Base-by-base conservation (phyloP, 2,113 vertebrate species). In the Sinocyclocheilus maitianheensis region DNA sequence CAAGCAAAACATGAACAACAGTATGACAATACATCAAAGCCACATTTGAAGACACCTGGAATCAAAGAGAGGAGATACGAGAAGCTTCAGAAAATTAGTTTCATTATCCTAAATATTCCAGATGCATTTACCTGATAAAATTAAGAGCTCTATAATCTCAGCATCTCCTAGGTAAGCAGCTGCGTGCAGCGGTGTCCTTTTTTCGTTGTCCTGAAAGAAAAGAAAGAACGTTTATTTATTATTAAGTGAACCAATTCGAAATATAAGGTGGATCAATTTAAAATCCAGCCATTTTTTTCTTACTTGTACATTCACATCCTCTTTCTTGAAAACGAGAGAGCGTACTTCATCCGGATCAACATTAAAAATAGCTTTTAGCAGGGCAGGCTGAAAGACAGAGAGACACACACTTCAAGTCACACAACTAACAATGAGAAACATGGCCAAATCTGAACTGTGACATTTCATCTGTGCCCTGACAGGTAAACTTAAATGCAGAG, bases 231-330 rank as follows among this genome's bases (percentile, higher is more conserved):
- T 77, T 2, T 72, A n/a, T 30, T 12, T 78, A 43, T 5, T 22
- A 40, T 12, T 20, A 74, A n/a, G 8, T 16, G 22, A 76, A 12
- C 24, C 43, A 40, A n/a, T 74, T 37, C 0, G 2, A 30, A 37
- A 37, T 37, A 71, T 2, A 3, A 34, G 18, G 30, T 58, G 77
- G 60, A 26, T 81, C 37, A 7, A 79, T 40, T 40, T n/a, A n/a
- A 62, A 60, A 4, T 43, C 9, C 22, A 4, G 22, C 22, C 11
- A 24, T 75, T 51, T 53, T 51, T 58, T 9, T 72, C 91, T 97
- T 97, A 99, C 98, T 97, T 98, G 97, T 92, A 96, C 97, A 93
- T 99, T 99, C 91, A 99, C 98, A 94, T 99, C 98, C 95, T 99
- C 98, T 91, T 99, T 99, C 94, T 99, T 99, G 95, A 99, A 99